Evolutionary conservation across 2,113 vertebrate genomes (phyloP).

Genomic region (Accipiter virgatus): DNA sequence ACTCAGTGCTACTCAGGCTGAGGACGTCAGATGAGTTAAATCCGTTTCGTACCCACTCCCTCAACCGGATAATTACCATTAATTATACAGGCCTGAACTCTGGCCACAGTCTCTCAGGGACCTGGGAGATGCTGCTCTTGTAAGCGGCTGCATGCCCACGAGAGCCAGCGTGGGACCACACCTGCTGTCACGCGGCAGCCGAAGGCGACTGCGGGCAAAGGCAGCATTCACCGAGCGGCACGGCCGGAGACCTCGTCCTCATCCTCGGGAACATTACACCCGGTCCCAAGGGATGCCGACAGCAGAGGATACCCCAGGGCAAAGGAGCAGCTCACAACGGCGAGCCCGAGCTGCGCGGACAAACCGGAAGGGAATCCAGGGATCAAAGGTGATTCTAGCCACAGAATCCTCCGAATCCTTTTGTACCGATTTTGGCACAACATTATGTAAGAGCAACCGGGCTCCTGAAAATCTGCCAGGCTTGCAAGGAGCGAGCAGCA

Average conservation of each 20-base stretch:
- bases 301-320: background rate
- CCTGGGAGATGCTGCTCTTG: background rate
- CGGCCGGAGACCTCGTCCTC: background rate
- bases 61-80: background rate
- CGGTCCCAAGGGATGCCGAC: rapidly evolving
- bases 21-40: background rate
- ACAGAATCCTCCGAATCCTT: background rate
- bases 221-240: rapidly evolving
- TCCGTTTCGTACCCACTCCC: background rate
- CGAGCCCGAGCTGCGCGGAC: rapidly evolving
- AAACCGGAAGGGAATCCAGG: background rate
- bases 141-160: rapidly evolving
- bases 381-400: background rate
- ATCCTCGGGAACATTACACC: too few species aligned
- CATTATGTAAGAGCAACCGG: background rate
- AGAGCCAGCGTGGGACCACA: background rate
- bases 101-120: background rate
- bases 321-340: background rate
- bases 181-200: background rate
- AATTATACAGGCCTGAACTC: constrained; percentile 25
- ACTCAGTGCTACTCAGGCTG: background rate
- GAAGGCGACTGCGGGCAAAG: background rate
- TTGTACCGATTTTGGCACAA: background rate
- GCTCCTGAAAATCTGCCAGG: constrained; percentile 46
- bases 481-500: background rate